Evolutionary conservation across 2,113 vertebrate genomes (phyloP), one percentile per base, ranked within the genome.

Genomic region (Brachirus orientalis): DNA sequence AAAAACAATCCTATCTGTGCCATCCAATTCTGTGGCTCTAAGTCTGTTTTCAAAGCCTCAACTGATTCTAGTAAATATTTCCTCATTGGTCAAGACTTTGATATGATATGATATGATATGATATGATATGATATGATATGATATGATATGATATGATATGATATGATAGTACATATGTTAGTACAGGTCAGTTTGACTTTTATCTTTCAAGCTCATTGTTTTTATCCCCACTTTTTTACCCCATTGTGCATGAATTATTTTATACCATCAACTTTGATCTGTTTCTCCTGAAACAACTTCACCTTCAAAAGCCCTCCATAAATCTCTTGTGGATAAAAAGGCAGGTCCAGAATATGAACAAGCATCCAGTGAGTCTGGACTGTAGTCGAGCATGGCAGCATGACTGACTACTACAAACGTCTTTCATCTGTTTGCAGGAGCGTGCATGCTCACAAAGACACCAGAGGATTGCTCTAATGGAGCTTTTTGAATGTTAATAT

Each of bases 271-370:
- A 76, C 76, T 82, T 88, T 87, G 86, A 88, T 88, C 71, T 80
- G 12, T 48, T 65, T 54, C 65, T 19, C 10, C 66, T 77, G 72
- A 74, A 80, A 76, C 54, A 16, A 62, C 67, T 84, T 90, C 75
- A 81, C 77, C 80, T 87, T 86, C 79, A 84, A 56, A 80, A 70
- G 66, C 60, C 69, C 80, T 73, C 62, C 50, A 66, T 79, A 64
- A 79, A 79, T 80, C 84, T 77, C 78, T 70, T 0, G 14, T 56
- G 85, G 79, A 85, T 72, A 69, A 71, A 75, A 76, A 75, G 52
- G 36, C 72, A 66, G 66, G 77, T 59, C 63, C 52, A 72, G 88
- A 89, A 90, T 91, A 80, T 75, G 65, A 89, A 89, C 86, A 19
- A 79, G 78, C 62, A 50, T 19, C 10, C n/a, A 67, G 75, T 77